phyloP scores from a whole-genome alignment of 2,113 vertebrate species.

The Colius striatus region DNA sequence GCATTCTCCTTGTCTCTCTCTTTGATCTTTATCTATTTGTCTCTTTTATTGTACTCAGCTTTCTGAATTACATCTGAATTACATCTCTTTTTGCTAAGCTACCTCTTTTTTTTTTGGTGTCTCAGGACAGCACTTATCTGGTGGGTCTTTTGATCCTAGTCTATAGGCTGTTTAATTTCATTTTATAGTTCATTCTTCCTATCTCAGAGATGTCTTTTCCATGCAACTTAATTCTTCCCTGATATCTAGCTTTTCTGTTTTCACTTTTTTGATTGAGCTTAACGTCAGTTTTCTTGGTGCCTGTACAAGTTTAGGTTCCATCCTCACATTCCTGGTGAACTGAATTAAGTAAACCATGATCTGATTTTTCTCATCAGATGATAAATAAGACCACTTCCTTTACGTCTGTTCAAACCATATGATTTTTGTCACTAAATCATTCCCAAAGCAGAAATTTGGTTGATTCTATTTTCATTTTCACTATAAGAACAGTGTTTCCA shows the following conservation, averaged over 20 bases:
- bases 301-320: neutral
- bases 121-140: neutral
- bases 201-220: neutral
- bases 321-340: neutral
- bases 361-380: neutral
- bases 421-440: neutral
- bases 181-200: slow-evolving; percentile 24
- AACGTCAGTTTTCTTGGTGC: neutral
- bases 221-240: neutral
- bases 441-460: neutral
- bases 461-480: neutral
- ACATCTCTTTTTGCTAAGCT: neutral
- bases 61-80: slow-evolving; percentile 10
- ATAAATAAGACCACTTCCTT: neutral
- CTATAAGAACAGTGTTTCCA: neutral
- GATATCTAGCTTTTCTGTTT: neutral
- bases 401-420: neutral
- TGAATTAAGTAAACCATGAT: neutral
- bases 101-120: neutral
- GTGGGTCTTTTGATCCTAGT: slow-evolving; percentile 6
- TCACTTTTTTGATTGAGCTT: neutral
- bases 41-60: neutral
- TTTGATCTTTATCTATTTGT: slow-evolving; percentile 50
- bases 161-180: neutral
- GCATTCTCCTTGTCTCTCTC: neutral